Percentiles rank a stretch among this genome's conserved stretches.
Evolutionary conservation across 1,140 invertebrate genomes (phyloP).

Genomic region (Drosophila funebris): DNA sequence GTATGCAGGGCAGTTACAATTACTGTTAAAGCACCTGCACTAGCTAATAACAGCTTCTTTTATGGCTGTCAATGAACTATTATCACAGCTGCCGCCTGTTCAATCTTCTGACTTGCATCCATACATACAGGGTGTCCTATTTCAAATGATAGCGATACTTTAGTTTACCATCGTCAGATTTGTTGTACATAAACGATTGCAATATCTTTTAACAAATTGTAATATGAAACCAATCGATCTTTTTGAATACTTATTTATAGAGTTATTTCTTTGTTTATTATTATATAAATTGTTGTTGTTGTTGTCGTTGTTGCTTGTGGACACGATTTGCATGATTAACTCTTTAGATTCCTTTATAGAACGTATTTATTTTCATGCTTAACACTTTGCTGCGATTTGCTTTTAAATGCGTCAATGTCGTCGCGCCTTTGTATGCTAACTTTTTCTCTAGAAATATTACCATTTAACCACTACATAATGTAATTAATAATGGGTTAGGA

Average conservation of each 20-base stretch:
- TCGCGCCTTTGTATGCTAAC: conserved; percentile 70
- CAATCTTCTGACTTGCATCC: too few species aligned
- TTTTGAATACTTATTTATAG: conserved; percentile 6
- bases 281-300: conserved; percentile 9
- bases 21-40: too few species aligned
- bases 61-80: too few species aligned
- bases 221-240: conserved; percentile 47
- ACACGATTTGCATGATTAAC: conserved; percentile 73
- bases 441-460: conserved; percentile 4
- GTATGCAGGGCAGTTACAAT: too few species aligned
- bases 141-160: neutral
- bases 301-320: conserved; percentile 16
- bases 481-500: conserved; percentile 14
- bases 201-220: conserved; percentile 30
- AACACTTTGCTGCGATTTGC: conserved; percentile 43
- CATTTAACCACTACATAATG: conserved; percentile 11
- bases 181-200: neutral
- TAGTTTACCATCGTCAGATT: neutral
- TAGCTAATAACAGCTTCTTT: too few species aligned
- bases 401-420: conserved; percentile 17
- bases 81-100: too few species aligned
- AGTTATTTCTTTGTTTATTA: conserved; percentile 32
- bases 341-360: conserved; percentile 39
- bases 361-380: conserved; percentile 67
- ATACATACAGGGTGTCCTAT: neutral